Evolutionary conservation across 1,140 invertebrate genomes (phyloP), one percentile per base, ranked within the genome.

Genomic region (Cyphomyrmex costatus): DNA sequence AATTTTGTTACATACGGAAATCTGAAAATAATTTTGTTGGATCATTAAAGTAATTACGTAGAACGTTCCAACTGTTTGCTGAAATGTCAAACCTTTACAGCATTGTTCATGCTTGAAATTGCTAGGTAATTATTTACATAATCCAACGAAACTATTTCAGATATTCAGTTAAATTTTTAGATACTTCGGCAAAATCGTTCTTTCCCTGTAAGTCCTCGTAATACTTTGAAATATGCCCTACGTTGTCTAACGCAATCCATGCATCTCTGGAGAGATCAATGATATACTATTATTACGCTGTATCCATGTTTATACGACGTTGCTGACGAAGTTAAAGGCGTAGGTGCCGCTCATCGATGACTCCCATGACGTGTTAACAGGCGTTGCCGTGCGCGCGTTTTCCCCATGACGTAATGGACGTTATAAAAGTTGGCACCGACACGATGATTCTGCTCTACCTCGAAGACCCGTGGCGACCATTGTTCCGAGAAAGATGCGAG

Each of bases 331-430:
- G 51, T 58, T 46, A 16, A 60, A 68, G 21, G 24, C 42, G 68
- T 83, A 74, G 68, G 68, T 61, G 56, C 53, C 68, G 79, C 33
- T 83, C 79, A 74, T 60, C 66, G 53, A 61, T 74, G 56, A 83
- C 56, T 16, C 68, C n/a, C 36, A 33, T 74, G 79, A 83, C 68
- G 79, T 60, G 56, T 60, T 74, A 83, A 83, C 68, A 60, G 79
- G 79, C 68, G 79, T 83, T 83, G 79, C 56, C 63, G 24, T 27
- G 78, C 51, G 85, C 66, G 51, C 42, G 74, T 46, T 76, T 85
- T 80, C 16, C 12, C 14, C 46, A 46, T 85, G 83, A 85, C 83
- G 74, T 85, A 85, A 85, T 14, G 60, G 6, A 14, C 30, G 16
- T 19, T 74, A 73, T 71, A 83, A 60, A 30, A 46, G 79, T 21